Percentiles rank a stretch among this genome's conserved stretches.
Conservation (phyloP, 2,888 invertebrate genomes). For the Latrodectus hesperus region DNA sequence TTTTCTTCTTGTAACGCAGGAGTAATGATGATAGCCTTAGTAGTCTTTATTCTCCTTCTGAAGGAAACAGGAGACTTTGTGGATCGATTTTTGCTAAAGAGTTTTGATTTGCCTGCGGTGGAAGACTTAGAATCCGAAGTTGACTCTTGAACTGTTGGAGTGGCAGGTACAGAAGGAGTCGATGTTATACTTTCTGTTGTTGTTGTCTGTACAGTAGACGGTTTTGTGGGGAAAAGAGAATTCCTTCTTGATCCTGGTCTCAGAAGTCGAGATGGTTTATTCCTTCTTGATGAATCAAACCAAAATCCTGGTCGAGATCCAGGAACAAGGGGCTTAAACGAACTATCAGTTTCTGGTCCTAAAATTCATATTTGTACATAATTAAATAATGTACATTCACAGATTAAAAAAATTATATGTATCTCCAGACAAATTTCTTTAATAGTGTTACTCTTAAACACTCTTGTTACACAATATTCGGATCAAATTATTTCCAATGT, state of each 20-base stretch:
- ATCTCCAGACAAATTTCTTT: too few species aligned
- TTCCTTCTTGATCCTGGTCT: slow-evolving; percentile 48
- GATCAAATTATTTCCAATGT: too few species aligned
- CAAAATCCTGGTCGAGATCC: slow-evolving; percentile 61
- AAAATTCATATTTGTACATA: neutral
- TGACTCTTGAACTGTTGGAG: neutral
- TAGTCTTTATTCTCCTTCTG: slow-evolving; percentile 28
- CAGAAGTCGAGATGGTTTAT: slow-evolving; percentile 36
- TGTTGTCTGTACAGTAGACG: slow-evolving; percentile 8
- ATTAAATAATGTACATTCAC: neutral
- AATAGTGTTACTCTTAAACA: too few species aligned
- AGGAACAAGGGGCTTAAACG: slow-evolving; percentile 41
- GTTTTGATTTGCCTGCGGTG: neutral
- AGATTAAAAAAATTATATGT: too few species aligned
- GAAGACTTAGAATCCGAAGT: neutral
- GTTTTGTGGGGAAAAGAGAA: slow-evolving; percentile 51
- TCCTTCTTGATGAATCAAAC: slow-evolving; percentile 51
- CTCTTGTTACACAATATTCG: too few species aligned
- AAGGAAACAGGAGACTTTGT: slow-evolving; percentile 41
- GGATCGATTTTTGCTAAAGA: slow-evolving; percentile 23
- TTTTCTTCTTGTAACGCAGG: neutral
- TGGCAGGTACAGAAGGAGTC: neutral
- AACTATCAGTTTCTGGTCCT: slow-evolving; percentile 18
- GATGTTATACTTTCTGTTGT: slow-evolving; percentile 12
- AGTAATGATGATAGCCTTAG: slow-evolving; percentile 8